Conservation (phyloP, 1,140 invertebrate genomes). For the Achatina immaculata region DNA sequence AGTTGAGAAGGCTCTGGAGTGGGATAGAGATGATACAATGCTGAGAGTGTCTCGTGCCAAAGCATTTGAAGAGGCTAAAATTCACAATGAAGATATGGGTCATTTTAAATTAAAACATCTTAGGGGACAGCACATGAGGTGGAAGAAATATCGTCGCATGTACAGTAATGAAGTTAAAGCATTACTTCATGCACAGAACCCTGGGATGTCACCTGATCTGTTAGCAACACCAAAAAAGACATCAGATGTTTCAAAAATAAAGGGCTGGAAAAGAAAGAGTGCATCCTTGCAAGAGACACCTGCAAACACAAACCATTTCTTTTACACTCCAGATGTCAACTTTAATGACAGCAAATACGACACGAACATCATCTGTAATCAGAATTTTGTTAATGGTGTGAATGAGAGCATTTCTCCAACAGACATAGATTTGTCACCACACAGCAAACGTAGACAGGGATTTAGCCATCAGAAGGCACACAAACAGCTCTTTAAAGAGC, state of each 20-base stretch:
- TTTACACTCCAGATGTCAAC: neutral
- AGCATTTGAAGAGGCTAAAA: slow-evolving; percentile 44
- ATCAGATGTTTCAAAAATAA: slow-evolving; percentile 63
- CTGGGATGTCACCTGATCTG: slow-evolving; percentile 25
- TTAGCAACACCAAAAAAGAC: slow-evolving; percentile 50
- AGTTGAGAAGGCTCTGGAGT: slow-evolving; percentile 58
- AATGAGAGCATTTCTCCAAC: neutral
- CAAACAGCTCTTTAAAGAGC: slow-evolving; percentile 47
- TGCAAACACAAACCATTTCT: neutral
- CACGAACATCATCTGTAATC: neutral
- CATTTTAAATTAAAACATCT: slow-evolving; percentile 52
- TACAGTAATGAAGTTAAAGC: slow-evolving; percentile 54
- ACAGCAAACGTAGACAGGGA: slow-evolving; percentile 32
- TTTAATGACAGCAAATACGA: neutral
- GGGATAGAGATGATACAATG: slow-evolving; percentile 46
- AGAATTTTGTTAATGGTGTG: no score
- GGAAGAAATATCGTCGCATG: slow-evolving; percentile 59
- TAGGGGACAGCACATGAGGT: slow-evolving; percentile 60
- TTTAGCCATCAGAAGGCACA: slow-evolving; percentile 41
- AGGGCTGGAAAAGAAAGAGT: slow-evolving; percentile 64
- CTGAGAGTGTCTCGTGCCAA: slow-evolving; percentile 44
- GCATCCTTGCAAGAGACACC: neutral
- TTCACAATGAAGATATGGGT: slow-evolving; percentile 23
- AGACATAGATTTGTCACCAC: slow-evolving; percentile 8
- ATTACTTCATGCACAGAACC: slow-evolving; percentile 42